Percentiles rank a stretch among this genome's conserved stretches.
Evolutionary conservation across 2,797 vertebrate species (phyloP).

Genomic region (Selene dorsalis): DNA sequence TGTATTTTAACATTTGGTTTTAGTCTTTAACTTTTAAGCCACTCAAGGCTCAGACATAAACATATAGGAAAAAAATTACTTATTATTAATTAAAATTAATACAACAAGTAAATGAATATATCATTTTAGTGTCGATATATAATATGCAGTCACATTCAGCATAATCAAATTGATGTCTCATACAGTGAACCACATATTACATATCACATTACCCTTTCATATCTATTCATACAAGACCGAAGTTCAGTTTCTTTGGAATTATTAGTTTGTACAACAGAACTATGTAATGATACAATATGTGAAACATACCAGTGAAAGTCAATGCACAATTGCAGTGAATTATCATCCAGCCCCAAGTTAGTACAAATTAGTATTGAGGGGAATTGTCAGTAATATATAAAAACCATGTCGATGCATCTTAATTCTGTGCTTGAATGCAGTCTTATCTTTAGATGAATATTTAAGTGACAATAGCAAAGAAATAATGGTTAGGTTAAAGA

Average conservation of each 20-base stretch:
- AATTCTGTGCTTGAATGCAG: conserved; percentile 13
- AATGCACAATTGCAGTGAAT: background rate
- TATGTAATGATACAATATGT: background rate
- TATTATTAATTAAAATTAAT: too few relatives aligned
- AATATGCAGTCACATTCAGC: background rate
- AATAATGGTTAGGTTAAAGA: conserved; percentile 31
- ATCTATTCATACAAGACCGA: background rate
- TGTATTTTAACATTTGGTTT: background rate
- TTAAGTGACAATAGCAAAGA: conserved; percentile 21
- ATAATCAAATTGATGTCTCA: too few relatives aligned
- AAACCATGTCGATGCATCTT: background rate
- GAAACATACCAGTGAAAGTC: background rate
- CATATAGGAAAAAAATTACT: background rate
- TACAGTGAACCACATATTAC: background rate
- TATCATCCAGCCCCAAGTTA: background rate
- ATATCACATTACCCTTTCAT: background rate
- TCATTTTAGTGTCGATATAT: background rate
- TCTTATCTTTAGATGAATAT: conserved; percentile 37
- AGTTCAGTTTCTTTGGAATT: background rate
- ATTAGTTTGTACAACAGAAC: background rate
- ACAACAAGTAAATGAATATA: background rate
- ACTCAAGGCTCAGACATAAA: background rate
- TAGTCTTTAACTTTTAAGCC: background rate
- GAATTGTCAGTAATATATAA: background rate
- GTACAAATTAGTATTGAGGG: background rate